Percentiles rank a stretch among this genome's conserved stretches.
Evolutionary conservation across 2,113 vertebrate species (phyloP).

Genomic region (Serinus canaria): DNA sequence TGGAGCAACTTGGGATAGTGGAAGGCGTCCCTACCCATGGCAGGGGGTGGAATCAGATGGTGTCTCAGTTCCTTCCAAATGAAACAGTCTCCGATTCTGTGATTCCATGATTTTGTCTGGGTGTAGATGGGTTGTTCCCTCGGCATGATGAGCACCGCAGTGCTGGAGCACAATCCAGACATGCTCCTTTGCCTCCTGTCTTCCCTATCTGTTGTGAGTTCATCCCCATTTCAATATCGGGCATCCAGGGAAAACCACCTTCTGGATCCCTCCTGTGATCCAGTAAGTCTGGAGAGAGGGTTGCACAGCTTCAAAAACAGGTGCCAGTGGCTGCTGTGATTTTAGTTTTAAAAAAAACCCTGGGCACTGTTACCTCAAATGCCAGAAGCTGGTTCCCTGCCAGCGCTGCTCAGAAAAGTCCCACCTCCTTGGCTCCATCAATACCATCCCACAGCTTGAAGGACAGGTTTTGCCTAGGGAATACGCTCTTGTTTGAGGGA

Average conservation of each 20-base stretch:
- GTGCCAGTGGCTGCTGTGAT: background rate
- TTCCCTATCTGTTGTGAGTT: background rate
- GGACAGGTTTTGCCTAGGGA: conserved; percentile 19
- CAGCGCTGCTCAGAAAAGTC: background rate
- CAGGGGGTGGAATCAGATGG: background rate
- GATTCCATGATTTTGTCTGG: background rate
- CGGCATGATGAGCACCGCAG: fast-evolving
- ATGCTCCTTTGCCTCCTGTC: background rate
- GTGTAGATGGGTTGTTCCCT: background rate
- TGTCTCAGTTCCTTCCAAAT: background rate
- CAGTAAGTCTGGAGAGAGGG: background rate
- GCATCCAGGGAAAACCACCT: background rate
- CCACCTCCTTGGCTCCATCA: background rate
- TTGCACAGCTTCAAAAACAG: background rate
- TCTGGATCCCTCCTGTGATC: background rate
- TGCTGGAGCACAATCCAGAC: background rate
- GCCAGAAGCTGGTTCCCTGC: background rate
- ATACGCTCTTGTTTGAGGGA: conserved; percentile 15
- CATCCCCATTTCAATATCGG: background rate
- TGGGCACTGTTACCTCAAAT: background rate
- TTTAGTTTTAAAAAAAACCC: background rate
- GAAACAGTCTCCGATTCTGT: background rate
- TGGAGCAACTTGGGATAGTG: background rate
- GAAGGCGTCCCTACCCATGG: background rate
- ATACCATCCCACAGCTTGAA: background rate